Evolutionary conservation across 2,888 invertebrate species (phyloP).

Genomic region (Gastracanthus pulcherrimus): DNA sequence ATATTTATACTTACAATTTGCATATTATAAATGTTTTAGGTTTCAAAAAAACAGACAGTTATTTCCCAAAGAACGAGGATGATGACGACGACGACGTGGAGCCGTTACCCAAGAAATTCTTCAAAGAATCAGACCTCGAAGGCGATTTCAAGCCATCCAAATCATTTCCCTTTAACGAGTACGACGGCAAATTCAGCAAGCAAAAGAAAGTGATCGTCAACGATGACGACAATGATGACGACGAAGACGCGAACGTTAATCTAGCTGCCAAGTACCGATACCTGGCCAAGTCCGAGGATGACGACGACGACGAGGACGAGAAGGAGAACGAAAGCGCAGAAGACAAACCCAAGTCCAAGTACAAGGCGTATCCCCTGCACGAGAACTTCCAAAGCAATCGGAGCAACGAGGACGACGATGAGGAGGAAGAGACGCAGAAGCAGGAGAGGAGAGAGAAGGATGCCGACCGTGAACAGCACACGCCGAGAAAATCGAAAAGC

Average conservation of each 20-base stretch:
- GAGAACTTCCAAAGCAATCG: slow-evolving; percentile 8
- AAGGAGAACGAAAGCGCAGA: slow-evolving; percentile 51
- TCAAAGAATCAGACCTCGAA: slow-evolving; percentile 57
- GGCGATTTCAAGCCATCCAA: slow-evolving; percentile 64
- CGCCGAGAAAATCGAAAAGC: slow-evolving; percentile 10
- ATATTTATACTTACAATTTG: too few relatives aligned
- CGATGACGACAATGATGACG: slow-evolving; percentile 17
- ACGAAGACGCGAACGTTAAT: slow-evolving; percentile 23
- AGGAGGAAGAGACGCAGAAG: slow-evolving; percentile 62
- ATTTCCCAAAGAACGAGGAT: slow-evolving; percentile 41
- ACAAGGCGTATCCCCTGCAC: not conserved
- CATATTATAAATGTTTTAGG: slow-evolving; percentile 35
- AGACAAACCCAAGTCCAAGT: slow-evolving; percentile 59
- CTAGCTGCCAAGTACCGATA: slow-evolving; percentile 57
- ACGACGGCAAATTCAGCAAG: slow-evolving; percentile 58
- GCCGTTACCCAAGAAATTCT: slow-evolving; percentile 38
- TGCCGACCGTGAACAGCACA: not conserved
- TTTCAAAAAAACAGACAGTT: slow-evolving; percentile 21
- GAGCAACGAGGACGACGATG: slow-evolving; percentile 64
- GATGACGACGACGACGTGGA: slow-evolving; percentile 53
- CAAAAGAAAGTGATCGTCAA: not conserved
- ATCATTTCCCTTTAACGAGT: slow-evolving; percentile 63
- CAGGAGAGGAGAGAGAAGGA: slow-evolving; percentile 18
- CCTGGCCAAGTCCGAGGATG: slow-evolving; percentile 20
- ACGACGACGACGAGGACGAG: slow-evolving; percentile 18